phyloP scores from a whole-genome alignment of 2,113 vertebrate species.

The Rissa tridactyla region DNA sequence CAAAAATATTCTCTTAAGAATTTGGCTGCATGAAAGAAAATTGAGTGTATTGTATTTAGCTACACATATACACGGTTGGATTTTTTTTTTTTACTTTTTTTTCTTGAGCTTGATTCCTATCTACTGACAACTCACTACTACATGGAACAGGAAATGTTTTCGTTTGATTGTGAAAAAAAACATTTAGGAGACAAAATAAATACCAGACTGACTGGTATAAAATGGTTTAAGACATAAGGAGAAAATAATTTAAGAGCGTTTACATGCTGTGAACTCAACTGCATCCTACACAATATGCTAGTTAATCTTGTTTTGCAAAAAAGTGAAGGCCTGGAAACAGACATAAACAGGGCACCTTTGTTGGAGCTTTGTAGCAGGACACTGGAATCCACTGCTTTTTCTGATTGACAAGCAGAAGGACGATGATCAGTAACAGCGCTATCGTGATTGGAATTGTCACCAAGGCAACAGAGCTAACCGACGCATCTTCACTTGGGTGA shows the following conservation, averaged over 20 bases:
- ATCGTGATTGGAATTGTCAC: conserved; percentile 81
- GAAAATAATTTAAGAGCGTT: neutral
- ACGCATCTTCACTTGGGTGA: conserved; percentile 62
- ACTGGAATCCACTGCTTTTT: conserved; percentile 88
- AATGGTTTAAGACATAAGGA: neutral
- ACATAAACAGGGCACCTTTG: conserved; percentile 75
- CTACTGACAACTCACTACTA: neutral
- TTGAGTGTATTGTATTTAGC: neutral
- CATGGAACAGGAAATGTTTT: neutral
- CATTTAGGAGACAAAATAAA: neutral
- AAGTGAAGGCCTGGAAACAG: neutral
- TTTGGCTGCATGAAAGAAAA: neutral
- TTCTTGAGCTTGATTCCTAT: neutral
- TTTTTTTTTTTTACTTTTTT: neutral
- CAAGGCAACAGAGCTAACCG: conserved; percentile 77
- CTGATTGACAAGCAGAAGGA: conserved; percentile 84
- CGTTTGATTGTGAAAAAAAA: neutral
- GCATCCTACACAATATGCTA: neutral
- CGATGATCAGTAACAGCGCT: conserved; percentile 77
- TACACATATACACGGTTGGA: neutral
- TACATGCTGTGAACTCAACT: neutral
- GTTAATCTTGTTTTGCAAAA: neutral
- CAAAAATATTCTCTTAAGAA: neutral
- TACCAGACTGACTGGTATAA: neutral
- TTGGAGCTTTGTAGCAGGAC: conserved; percentile 85